Evolutionary conservation across 2,797 vertebrate genomes (phyloP), one percentile per base, ranked within the genome.

Genomic region (Cossypha caffra): DNA sequence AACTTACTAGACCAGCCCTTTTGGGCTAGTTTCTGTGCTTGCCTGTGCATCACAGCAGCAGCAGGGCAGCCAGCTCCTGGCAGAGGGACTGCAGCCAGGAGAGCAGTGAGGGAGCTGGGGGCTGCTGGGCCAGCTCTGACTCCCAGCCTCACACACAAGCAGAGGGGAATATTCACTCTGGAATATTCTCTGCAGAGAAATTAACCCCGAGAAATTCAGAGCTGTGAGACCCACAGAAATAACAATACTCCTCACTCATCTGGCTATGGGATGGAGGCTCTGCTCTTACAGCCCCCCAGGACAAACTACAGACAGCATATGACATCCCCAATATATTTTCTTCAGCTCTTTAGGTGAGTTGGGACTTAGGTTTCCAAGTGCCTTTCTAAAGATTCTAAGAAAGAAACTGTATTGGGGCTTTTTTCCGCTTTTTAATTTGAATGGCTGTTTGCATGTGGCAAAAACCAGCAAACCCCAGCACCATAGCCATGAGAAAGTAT

Each of bases 401-500:
- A 78, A 78, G 38, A 58, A 68, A 43, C 14, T 13, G 45, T 40
- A 6, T 16, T 54, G 19, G 6, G 35, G 2, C 1, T 67, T 67
- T 59, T 18, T 51, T 72, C 28, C 54, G 50, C 61, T 88, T 93
- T 93, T 88, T 45, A 58, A 90, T 83, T 75, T 33, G 24, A 59
- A 66, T 3, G 2, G 10, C 77, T 83, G 47, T 64, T 89, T 25
- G 19, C 9, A 50, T 4, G 2, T 1, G 3, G 48, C 19, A 90
- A 84, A 95, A 94, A 83, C 25, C 58, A 95, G 85, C 54, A 72
- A 94, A 75, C 10, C 15, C 23, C 89, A 86, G 66, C 31, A 51
- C 52, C 1, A 1, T 1, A 80, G 35, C 62, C 43, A 35, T 11
- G 4, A 87, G 51, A 68, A 82, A 74, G 35, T 13, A 26, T 74